phyloP scores from a whole-genome alignment of 2,888 invertebrate species.

The Atrina japonica region DNA sequence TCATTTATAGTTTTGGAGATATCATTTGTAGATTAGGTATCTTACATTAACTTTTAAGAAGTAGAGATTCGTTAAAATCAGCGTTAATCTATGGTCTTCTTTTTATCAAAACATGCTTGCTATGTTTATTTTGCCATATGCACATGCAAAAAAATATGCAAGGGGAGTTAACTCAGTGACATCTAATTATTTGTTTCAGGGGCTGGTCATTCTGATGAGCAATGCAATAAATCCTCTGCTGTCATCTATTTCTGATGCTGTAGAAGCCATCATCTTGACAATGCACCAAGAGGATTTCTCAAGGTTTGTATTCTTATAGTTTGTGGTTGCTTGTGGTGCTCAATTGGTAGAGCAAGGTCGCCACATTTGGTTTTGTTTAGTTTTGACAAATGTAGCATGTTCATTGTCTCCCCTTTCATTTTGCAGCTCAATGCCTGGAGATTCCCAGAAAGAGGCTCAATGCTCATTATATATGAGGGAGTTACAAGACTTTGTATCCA shows the following conservation, averaged over 20 bases:
- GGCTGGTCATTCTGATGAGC: conserved; percentile 76
- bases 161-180: no score
- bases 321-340: not conserved
- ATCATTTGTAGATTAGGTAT: no score
- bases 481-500: conserved; percentile 89
- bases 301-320: no score
- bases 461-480: conserved; percentile 96
- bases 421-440: conserved; percentile 64
- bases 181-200: conserved; percentile 61
- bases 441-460: conserved; percentile 73
- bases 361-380: not conserved
- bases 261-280: conserved; percentile 94
- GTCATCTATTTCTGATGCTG: conserved; percentile 90
- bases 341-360: not conserved
- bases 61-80: no score
- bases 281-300: conserved; percentile 91
- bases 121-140: no score
- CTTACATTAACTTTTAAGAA: no score
- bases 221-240: conserved; percentile 82
- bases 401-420: no score
- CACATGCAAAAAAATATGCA: no score
- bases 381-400: not conserved
- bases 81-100: no score
- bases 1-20: no score
- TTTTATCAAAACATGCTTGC: no score